Conservation (phyloP, 1,140 invertebrate genomes). For the Sycophaga agraensis region DNA sequence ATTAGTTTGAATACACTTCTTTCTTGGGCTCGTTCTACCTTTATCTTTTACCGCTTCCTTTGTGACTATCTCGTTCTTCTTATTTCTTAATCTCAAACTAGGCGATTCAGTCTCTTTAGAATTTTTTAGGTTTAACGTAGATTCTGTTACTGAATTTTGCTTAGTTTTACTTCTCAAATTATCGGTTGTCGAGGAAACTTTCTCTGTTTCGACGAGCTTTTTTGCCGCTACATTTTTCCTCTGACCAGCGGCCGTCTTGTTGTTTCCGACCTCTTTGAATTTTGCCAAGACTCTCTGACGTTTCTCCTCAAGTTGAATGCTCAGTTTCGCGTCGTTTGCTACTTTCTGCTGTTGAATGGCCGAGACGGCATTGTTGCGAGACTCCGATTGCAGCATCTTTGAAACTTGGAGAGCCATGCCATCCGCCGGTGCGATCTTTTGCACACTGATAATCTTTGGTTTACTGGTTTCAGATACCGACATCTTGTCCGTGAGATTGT, state of each 20-base stretch:
- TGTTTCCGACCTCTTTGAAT: constrained; percentile 32
- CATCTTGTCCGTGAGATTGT: too few species aligned
- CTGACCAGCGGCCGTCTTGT: neutral
- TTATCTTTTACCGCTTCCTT: constrained; percentile 1
- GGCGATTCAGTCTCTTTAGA: too few species aligned
- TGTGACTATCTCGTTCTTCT: neutral
- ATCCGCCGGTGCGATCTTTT: neutral
- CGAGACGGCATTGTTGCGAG: neutral
- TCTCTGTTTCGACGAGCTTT: constrained; percentile 1
- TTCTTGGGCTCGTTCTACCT: neutral
- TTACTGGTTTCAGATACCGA: neutral
- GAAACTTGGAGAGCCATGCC: neutral
- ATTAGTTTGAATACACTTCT: constrained; percentile 2
- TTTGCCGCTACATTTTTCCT: neutral
- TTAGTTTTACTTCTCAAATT: neutral
- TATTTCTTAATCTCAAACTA: neutral
- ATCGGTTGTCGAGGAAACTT: constrained; percentile 3
- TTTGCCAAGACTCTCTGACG: constrained; percentile 41
- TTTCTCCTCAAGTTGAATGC: constrained; percentile 38
- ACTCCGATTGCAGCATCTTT: neutral
- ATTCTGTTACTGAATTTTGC: neutral
- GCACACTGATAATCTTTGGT: constrained; percentile 28
- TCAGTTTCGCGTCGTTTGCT: neutral
- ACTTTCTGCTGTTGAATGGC: neutral
- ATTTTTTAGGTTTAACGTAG: neutral